These are phyloP conservation scores for Drosophila gaucha DNA, from an alignment of 2,888 invertebrate species.

Conservation along the genomic window DNA sequence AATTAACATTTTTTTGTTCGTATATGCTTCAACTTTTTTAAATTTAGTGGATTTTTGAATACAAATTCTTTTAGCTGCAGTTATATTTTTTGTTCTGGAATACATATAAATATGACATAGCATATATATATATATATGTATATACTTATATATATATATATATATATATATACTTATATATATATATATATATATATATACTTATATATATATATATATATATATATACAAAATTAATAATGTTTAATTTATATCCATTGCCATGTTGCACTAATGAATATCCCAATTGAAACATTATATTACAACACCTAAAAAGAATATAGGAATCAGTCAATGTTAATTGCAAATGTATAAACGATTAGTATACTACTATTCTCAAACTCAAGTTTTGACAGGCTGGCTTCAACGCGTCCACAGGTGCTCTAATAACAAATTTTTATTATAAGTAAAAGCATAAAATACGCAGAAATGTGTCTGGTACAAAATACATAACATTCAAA, in stretches of 20 bases:
- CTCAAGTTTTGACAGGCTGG: conserved; percentile 9
- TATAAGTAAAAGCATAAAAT: conserved; percentile 1
- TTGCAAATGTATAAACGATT: not conserved
- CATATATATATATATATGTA: too few species aligned
- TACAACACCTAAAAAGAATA: not conserved
- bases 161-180: too few species aligned
- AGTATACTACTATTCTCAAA: not conserved
- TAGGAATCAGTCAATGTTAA: not conserved
- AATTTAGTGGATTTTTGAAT: too few species aligned
- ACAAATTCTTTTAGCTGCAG: too few species aligned
- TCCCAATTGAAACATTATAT: not conserved
- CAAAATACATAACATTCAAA: conserved; percentile 17
- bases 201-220: too few species aligned
- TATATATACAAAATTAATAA: not conserved
- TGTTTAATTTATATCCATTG: conserved; percentile 1
- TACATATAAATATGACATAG: too few species aligned
- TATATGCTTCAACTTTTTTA: too few species aligned
- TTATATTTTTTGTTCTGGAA: too few species aligned
- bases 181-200: too few species aligned
- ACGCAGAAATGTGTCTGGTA: not conserved
- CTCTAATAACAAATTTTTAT: conserved; percentile 12
- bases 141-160: too few species aligned
- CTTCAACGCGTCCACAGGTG: conserved; percentile 18
- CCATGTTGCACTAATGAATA: conserved; percentile 9
- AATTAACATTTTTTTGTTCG: too few species aligned